Conservation (phyloP, 2,888 invertebrate genomes). For the Rhyacophila evoluta region DNA sequence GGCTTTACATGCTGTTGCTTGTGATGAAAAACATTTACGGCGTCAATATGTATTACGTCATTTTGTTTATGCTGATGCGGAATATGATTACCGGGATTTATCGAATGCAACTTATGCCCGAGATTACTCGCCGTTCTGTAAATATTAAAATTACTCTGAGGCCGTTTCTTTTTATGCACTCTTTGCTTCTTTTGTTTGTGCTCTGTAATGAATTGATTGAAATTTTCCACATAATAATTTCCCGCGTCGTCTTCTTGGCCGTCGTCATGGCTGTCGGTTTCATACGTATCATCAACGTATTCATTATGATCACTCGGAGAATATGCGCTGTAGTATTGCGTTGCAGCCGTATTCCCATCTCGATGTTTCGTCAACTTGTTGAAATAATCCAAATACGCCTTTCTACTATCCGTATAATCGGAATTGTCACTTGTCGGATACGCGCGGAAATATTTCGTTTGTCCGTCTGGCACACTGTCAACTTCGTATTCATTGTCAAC, state of each 20-base stretch:
- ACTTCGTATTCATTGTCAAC: neutral
- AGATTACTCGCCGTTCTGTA: slow-evolving; percentile 30
- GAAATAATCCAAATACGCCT: neutral
- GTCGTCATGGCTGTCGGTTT: neutral
- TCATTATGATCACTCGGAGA: neutral
- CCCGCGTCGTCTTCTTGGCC: slow-evolving; percentile 31
- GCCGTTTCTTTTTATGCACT: slow-evolving; percentile 31
- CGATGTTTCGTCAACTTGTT: neutral
- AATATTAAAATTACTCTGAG: slow-evolving; percentile 42
- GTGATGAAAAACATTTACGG: slow-evolving; percentile 46
- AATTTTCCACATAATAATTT: slow-evolving; percentile 49
- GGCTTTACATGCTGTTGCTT: slow-evolving; percentile 35
- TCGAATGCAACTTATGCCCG: neutral
- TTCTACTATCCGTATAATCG: neutral
- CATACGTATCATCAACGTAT: neutral
- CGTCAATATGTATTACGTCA: slow-evolving; percentile 45
- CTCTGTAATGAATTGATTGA: slow-evolving; percentile 40
- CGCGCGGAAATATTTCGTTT: neutral
- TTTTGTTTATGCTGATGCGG: slow-evolving; percentile 6
- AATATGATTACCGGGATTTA: slow-evolving; percentile 2
- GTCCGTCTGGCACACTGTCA: neutral
- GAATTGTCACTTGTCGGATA: neutral
- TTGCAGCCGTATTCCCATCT: neutral
- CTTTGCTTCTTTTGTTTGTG: slow-evolving; percentile 1
- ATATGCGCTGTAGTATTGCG: neutral